Conservation (phyloP, 2,113 vertebrate genomes). For the Cnemophilus loriae region DNA sequence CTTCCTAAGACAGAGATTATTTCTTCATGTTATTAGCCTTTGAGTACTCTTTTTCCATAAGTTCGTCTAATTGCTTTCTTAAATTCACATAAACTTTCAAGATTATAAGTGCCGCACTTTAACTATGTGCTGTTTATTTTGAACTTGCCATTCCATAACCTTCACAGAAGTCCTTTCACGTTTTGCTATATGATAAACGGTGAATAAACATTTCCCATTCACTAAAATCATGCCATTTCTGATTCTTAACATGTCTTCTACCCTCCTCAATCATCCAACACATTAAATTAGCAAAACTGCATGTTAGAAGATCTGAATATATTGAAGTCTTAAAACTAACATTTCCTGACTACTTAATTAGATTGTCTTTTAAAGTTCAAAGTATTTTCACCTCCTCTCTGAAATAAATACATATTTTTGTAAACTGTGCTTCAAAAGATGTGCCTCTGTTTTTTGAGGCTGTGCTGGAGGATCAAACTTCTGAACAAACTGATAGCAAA, state of each 20-base stretch:
- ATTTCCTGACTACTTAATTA: not conserved
- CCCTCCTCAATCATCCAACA: not conserved
- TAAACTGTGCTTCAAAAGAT: not conserved
- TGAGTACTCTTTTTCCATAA: conserved; percentile 8
- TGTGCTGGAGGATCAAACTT: not conserved
- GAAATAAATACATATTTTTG: not conserved
- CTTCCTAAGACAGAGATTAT: not conserved
- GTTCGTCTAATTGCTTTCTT: conserved; percentile 21
- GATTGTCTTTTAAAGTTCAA: not conserved
- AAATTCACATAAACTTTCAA: not conserved
- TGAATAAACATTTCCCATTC: not conserved
- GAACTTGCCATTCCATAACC: not conserved
- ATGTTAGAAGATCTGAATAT: not conserved
- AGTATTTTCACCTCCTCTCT: not conserved
- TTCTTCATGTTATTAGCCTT: not conserved
- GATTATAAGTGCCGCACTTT: not conserved
- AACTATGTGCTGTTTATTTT: not conserved
- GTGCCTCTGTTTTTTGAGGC: not conserved
- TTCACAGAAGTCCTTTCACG: not conserved
- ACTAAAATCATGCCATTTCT: not conserved
- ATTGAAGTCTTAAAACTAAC: not conserved
- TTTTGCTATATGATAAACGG: not conserved
- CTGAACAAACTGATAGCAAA: not conserved
- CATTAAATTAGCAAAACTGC: not conserved
- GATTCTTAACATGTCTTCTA: not conserved